These are phyloP conservation scores for Rhinoraja longicauda DNA, from an alignment of 2,797 vertebrate genomes.

Conservation along the genomic window DNA sequence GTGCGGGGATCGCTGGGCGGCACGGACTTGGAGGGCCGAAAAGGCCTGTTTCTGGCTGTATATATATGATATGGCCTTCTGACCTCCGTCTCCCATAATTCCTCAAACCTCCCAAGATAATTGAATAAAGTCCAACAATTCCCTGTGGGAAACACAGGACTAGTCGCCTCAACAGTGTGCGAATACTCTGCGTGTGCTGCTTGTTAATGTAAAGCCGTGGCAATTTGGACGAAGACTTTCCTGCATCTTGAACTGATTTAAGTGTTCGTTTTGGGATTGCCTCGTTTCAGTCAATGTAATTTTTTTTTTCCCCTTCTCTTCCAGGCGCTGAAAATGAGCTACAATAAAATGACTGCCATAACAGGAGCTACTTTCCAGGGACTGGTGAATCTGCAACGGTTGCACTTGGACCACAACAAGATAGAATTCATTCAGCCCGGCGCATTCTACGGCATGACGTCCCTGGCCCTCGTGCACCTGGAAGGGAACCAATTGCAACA, in stretches of 20 bases:
- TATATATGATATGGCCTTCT: too few species aligned
- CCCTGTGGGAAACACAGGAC: background rate
- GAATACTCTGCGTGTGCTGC: background rate
- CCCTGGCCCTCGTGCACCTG: slow-evolving; percentile 76
- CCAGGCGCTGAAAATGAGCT: slow-evolving; percentile 91
- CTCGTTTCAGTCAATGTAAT: background rate
- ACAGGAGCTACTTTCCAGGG: slow-evolving; percentile 66
- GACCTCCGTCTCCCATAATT: background rate
- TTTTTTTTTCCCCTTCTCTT: background rate
- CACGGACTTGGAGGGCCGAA: too few species aligned
- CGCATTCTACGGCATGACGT: slow-evolving; percentile 75
- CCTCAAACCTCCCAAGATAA: slow-evolving; percentile 1
- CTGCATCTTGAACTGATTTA: background rate
- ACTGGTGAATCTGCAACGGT: slow-evolving; percentile 65
- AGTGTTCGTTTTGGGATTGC: background rate
- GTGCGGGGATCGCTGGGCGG: too few species aligned
- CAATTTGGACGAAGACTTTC: background rate
- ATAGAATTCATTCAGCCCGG: slow-evolving; percentile 81
- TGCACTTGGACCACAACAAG: slow-evolving; percentile 85
- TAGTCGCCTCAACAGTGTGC: background rate
- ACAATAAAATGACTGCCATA: slow-evolving; percentile 78
- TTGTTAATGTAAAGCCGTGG: background rate
- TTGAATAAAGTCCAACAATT: background rate
- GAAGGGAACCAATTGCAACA: slow-evolving; percentile 81
- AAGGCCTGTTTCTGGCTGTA: too few species aligned